Evolutionary conservation across 2,797 vertebrate species (phyloP).

Genomic region (Sphenodon punctatus): DNA sequence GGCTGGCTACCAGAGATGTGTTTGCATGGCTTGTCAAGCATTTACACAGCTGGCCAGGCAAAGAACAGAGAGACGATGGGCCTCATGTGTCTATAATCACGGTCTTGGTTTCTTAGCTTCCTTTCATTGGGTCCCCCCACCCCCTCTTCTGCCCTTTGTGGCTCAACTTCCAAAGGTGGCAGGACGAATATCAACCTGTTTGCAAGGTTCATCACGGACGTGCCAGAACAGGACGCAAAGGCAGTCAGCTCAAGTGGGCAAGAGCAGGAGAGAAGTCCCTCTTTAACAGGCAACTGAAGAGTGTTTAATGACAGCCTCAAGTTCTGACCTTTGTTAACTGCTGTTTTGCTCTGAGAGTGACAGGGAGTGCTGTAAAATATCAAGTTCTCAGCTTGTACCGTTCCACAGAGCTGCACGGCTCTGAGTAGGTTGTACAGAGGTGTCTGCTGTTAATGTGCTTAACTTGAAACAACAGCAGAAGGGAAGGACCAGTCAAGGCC

Average conservation of each 20-base stretch:
- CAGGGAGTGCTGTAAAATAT: constrained; percentile 14
- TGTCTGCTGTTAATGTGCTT: background rate
- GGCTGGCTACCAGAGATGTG: rapidly evolving
- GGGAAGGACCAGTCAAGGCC: background rate
- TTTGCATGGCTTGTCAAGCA: background rate
- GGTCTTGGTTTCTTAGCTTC: rapidly evolving
- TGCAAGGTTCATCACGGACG: rapidly evolving
- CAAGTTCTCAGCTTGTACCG: background rate
- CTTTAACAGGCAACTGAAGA: background rate
- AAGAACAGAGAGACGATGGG: rapidly evolving
- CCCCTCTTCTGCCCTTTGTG: background rate
- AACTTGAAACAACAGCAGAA: background rate
- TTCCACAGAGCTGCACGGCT: background rate
- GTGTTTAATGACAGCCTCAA: constrained; percentile 27
- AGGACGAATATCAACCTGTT: constrained; percentile 1
- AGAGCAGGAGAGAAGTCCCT: no score
- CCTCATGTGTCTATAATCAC: background rate
- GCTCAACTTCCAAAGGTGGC: background rate
- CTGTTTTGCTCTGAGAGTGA: constrained; percentile 50
- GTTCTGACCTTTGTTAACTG: constrained; percentile 59
- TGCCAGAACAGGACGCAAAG: no score
- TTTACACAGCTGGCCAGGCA: background rate
- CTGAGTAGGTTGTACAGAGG: background rate
- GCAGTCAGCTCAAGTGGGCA: background rate
- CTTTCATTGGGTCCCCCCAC: background rate